phyloP scores from a whole-genome alignment of 2,888 invertebrate species.

The Schrankia costaestrigalis region DNA sequence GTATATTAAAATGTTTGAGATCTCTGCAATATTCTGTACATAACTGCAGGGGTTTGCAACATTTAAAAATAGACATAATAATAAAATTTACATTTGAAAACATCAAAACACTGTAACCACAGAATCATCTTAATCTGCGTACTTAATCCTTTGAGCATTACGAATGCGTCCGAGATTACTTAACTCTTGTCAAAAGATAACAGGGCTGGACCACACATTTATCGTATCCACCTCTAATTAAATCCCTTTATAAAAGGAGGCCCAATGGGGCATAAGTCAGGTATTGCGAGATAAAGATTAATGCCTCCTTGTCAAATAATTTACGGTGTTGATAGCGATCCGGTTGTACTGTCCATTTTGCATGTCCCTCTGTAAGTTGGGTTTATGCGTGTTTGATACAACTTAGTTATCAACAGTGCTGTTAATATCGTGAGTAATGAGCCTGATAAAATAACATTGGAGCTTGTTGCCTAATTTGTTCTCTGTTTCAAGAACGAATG shows the following conservation, averaged over 20 bases:
- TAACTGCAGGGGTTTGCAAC: conserved; percentile 9
- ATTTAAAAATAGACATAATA: conserved; percentile 2
- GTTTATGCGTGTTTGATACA: conserved; percentile 15
- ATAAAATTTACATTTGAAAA: conserved; percentile 22
- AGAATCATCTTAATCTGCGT: conserved; percentile 45
- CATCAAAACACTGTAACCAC: too few relatives aligned
- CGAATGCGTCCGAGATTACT: conserved; percentile 58
- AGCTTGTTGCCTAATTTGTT: not conserved
- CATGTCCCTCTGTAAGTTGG: conserved; percentile 23
- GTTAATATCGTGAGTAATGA: conserved; percentile 24
- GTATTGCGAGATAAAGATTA: conserved; percentile 71
- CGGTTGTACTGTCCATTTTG: conserved; percentile 30
- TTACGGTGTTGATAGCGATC: conserved; percentile 63
- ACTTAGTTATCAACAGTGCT: conserved; percentile 26
- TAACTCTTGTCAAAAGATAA: conserved; percentile 61
- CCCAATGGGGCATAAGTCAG: conserved; percentile 42
- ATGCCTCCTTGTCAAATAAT: conserved; percentile 71
- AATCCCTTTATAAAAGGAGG: conserved; percentile 51
- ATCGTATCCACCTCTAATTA: conserved; percentile 63
- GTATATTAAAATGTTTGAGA: not conserved
- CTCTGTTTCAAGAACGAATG: too few relatives aligned
- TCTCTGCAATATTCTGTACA: conserved; percentile 3
- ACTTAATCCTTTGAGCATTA: conserved; percentile 53
- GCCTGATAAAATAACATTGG: conserved; percentile 4
- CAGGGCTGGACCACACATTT: conserved; percentile 65